Base-by-base conservation (phyloP, 1,140 invertebrate genomes). In the Camponotus floridanus region DNA sequence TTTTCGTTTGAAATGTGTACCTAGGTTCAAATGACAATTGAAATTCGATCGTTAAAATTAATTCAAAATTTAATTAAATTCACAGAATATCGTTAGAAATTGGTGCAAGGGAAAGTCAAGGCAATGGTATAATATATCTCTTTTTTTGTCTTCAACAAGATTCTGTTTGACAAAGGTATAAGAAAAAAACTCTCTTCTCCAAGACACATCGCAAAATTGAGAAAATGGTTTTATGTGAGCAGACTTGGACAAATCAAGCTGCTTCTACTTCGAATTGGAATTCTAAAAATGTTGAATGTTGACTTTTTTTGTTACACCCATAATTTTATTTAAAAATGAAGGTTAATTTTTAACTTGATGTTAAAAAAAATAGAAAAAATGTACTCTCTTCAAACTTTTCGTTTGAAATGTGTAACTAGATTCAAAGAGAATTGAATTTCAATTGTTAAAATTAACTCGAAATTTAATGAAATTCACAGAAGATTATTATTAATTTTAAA, bases 71-170 rank as follows among this genome's bases (percentile, higher is more conserved):
- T 26, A 26, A 26, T 26, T 0, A 26, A 26, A 0, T 64, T 18
- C 18, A 33, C 9, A 45, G n/a, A 61, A 51, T 59, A 45, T 39
- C 39, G 55, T 61, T 81, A 31, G 55, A 62, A 83, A 62, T 8
- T 73, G 15, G 36, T 73, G 36, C 67, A 11, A 21, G 55, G n/a
- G 18, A 74, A 83, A 83, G 51, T 48, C 64, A 36, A 13, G 31
- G 9, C 48, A 39, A 39, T 26, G n/a, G 13, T n/a, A 36, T 33
- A 13, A 36, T 33, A 13, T 61, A 4, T 71, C 18, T 39, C 33
- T 70, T 33, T 15, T 21, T 33, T 55, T 36, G 1, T 71, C 45
- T 62, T 45, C 11, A 64, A 45, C 36, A 33, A 73, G 36, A 73
- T 45, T 51, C 13, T 33, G n/a, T n/a, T 71, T 59, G 15, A 68